A percentile compares a stretch with the other conserved stretches of the same genome.
These are phyloP conservation scores for Amiota communis DNA, from an alignment of 2,888 invertebrate genomes.

Conservation along the genomic window DNA sequence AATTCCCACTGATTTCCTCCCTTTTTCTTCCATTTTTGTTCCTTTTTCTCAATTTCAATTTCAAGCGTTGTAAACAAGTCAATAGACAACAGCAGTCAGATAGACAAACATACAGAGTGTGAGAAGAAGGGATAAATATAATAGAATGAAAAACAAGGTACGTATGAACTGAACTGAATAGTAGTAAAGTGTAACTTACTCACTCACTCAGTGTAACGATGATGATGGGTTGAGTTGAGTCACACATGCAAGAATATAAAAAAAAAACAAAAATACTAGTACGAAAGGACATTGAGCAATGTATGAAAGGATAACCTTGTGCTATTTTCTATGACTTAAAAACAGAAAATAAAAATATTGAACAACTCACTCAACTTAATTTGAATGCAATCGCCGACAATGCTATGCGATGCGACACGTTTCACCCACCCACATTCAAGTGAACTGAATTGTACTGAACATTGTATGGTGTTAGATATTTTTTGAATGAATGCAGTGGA, in stretches of 20 bases:
- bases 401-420: not conserved
- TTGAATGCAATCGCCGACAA: conserved; percentile 17
- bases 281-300: conserved; percentile 23
- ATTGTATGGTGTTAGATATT: not conserved
- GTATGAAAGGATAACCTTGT: conserved; percentile 16
- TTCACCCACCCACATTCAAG: too few species aligned
- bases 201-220: too few species aligned
- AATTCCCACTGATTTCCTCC: not conserved
- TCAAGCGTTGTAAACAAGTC: not conserved
- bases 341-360: conserved; percentile 9
- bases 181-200: not conserved
- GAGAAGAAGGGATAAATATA: too few species aligned
- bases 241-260: not conserved
- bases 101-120: too few species aligned
- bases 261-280: not conserved
- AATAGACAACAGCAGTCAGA: not conserved
- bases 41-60: too few species aligned
- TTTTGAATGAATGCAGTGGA: too few species aligned
- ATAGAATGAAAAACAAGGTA: not conserved
- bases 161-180: conserved; percentile 5
- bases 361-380: conserved; percentile 8
- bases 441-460: not conserved
- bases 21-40: not conserved
- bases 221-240: too few species aligned
- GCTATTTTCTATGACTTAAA: conserved; percentile 24